Base-by-base conservation (phyloP, 2,888 invertebrate species). In the Andrena chrysosceles region DNA sequence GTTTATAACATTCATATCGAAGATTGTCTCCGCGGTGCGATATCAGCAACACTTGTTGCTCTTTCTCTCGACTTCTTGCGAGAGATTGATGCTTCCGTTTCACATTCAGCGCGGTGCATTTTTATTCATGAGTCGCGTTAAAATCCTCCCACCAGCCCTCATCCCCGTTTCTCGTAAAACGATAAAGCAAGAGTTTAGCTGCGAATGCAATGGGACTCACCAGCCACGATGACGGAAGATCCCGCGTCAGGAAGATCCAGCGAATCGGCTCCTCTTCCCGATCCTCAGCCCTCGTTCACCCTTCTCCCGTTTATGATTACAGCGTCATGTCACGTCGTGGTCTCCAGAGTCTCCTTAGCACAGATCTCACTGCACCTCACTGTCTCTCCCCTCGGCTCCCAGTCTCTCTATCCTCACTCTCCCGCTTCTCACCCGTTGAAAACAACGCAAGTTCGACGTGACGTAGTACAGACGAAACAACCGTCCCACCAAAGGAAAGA, bases 281-380 rank as follows among this genome's bases (percentile, higher is more conserved):
- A 52, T 62, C 48, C 54, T 33, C 42, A n/a, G 52, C 60, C 42
- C 52, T 35, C 71, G 49, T 63, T 68, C 33, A 52, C 62, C 68
- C 60, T 77, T 75, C n/a, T 77, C 20, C 48, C 56, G 64, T 80
- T 79, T 78, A 87, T 69, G 85, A 79, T 77, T 81, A 60, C 67
- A 75, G 64, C 87, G 77, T 81, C 81, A 73, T 77, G 83, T 81
- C 87, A 72, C 87, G 85, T 85, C 62, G 81, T 60, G 72, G 88
- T 89, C 90, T 86, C 90, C 81, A 54, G 87, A 89, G 88, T 90
- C 89, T 88, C 85, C 79, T 90, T 89, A 81, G 83, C 88, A 90
- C 87, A 85, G 84, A 86, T 89, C 89, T 81, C 90, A 90, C 90
- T 85, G 81, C 90, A 89, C 90, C 80, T 85, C 84, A 89, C 88